Evolutionary conservation across 64 coral and sea anemone genomes (phyloP).

Genomic region (Catalaphyllia jardinei): DNA sequence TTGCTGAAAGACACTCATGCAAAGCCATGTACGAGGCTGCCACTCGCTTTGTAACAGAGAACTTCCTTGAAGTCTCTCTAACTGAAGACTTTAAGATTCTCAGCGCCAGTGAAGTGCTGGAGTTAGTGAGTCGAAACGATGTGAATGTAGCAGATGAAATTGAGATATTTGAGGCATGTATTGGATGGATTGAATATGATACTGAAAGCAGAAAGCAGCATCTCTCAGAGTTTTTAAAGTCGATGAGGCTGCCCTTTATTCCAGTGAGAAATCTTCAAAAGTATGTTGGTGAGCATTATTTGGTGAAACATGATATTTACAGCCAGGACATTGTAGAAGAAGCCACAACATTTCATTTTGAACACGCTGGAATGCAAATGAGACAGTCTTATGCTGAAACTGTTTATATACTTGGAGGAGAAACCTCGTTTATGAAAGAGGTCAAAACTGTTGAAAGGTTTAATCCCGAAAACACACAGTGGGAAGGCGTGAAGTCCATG

Average conservation of each 20-base stretch:
- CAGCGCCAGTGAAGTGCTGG: conserved; percentile 64
- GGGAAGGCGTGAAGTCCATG: conserved; percentile 70
- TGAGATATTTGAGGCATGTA: conserved; percentile 73
- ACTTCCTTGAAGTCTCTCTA: conserved; percentile 78
- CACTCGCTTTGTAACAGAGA: conserved; percentile 51
- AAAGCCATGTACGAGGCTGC: conserved; percentile 70
- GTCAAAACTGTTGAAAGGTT: conserved; percentile 79
- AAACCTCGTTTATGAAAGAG: conserved; percentile 99
- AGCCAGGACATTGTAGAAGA: conserved; percentile 87
- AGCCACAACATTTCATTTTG: conserved; percentile 82
- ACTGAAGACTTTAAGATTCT: conserved; percentile 87
- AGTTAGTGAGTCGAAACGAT: conserved; percentile 68
- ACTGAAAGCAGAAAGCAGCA: conserved; percentile 50
- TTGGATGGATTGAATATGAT: conserved; percentile 80
- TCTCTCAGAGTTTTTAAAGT: conserved; percentile 80
- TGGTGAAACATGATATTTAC: conserved; percentile 76
- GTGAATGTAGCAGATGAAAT: conserved; percentile 74
- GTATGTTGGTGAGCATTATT: conserved; percentile 55
- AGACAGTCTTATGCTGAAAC: conserved; percentile 75
- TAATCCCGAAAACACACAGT: conserved; percentile 77
- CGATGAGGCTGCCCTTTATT: conserved; percentile 80
- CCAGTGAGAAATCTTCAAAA: conserved; percentile 78
- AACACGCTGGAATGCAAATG: conserved; percentile 86
- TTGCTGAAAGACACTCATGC: conserved; percentile 84
- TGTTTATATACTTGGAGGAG: conserved; percentile 88